Evolutionary conservation across 2,797 vertebrate species (phyloP), one percentile per base, ranked within the genome.

Genomic region (Poeciliopsis turneri): DNA sequence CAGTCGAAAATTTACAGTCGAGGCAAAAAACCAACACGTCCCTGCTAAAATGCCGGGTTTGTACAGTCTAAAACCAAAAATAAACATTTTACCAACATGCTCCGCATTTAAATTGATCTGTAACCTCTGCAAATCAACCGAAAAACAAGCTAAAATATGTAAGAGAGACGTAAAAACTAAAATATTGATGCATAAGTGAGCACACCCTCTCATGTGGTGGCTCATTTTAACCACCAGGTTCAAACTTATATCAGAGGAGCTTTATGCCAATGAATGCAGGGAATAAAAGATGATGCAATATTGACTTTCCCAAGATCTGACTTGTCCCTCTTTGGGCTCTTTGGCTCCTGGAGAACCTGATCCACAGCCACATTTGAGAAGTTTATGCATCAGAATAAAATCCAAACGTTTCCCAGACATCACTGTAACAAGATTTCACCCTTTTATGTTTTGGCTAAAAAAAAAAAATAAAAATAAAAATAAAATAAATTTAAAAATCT

Each of bases 1-100:
- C 69, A 77, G 74, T 55, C 46, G 70, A 76, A 55, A 79, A 39
- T 78, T 75, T 75, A 90, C 85, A 72, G 57, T 18, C 4, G 6
- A 61, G 30, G 15, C 13, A 61, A 61, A 18, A 36, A 64, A 33
- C 3, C 16, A 18, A 36, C 6, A 16, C 30, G 2, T 28, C 59
- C 15, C 30, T 9, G 30, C 30, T 33, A 33, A 61, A 61, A 33
- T 61, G 30, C 6, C 59, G 18, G 28, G 30, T 3, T 61, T 33
- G 2, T 18, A 28, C 8, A 2, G 15, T 33, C 15, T 61, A 18
- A 61, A 33, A 61, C 30, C 15, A 61, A 61, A 33, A 61, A 18
- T 16, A 33, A 33, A 15, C 59, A 16, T 61, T 33, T 61, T 16
- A 16, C 1, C 6, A 33, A 33, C 16, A 3, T 61, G 30, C 33